Percentiles rank a stretch among this genome's conserved stretches.
Conservation (phyloP, 2,888 invertebrate genomes). For the Alsophila aescularia region DNA sequence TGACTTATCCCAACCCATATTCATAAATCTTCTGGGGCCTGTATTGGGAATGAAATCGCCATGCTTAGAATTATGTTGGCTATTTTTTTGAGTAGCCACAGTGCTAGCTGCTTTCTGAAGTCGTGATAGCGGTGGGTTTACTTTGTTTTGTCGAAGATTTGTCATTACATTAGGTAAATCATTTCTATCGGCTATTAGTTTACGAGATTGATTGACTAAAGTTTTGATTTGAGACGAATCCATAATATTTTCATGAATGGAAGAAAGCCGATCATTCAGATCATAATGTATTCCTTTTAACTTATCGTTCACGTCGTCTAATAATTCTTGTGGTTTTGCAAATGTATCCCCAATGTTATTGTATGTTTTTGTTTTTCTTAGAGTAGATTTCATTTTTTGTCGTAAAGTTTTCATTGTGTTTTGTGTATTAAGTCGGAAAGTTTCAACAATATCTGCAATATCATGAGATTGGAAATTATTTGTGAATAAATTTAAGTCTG, state of each 20-base stretch:
- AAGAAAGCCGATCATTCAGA: conserved; percentile 62
- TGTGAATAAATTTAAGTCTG: conserved; percentile 36
- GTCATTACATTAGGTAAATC: conserved; percentile 2
- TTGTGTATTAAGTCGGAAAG: conserved; percentile 51
- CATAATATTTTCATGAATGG: conserved; percentile 55
- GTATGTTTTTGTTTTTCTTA: conserved; percentile 40
- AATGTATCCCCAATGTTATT: conserved; percentile 40
- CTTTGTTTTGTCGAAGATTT: conserved; percentile 22
- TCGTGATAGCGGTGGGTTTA: conserved; percentile 18
- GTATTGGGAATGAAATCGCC: background rate
- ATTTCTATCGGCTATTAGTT: conserved; percentile 19
- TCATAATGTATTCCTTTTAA: conserved; percentile 63
- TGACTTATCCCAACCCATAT: conserved; percentile 7
- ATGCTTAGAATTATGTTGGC: conserved; percentile 6
- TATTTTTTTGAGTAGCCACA: conserved; percentile 16
- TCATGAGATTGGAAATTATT: conserved; percentile 26
- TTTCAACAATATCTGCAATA: conserved; percentile 45
- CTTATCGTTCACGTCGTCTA: conserved; percentile 66
- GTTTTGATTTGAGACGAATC: conserved; percentile 46
- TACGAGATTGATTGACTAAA: conserved; percentile 20
- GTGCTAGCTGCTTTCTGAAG: conserved; percentile 29
- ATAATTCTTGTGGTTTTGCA: conserved; percentile 52
- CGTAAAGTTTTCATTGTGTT: conserved; percentile 56
- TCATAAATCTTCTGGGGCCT: conserved; percentile 5
- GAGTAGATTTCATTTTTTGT: conserved; percentile 49